These are phyloP conservation scores for Pluvianellus socialis DNA, from an alignment of 2,113 vertebrate genomes.

Conservation along the genomic window DNA sequence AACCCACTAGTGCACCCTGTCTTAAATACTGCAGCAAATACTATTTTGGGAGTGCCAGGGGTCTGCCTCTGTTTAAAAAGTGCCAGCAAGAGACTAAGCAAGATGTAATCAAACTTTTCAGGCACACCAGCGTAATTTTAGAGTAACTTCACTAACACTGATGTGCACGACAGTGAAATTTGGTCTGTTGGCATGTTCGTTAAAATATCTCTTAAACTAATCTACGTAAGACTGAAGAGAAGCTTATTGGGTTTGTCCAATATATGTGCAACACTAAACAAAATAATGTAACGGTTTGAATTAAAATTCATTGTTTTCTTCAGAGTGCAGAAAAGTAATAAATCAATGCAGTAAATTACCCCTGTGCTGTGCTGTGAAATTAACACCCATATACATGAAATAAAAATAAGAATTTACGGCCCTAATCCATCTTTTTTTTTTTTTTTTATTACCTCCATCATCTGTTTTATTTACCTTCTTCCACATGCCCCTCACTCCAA, in stretches of 20 bases:
- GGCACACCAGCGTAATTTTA: not conserved
- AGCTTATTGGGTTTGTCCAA: not conserved
- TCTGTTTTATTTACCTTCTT: conserved; percentile 64
- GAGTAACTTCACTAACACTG: not conserved
- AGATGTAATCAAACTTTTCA: not conserved
- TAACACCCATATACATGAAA: conserved; percentile 68
- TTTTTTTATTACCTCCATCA: conserved; percentile 62
- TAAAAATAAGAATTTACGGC: conserved; percentile 66
- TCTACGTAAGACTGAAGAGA: not conserved
- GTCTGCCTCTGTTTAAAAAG: not conserved
- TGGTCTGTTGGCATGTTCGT: not conserved
- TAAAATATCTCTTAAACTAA: conserved; percentile 4
- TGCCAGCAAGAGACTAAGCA: not conserved
- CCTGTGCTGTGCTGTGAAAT: conserved; percentile 53
- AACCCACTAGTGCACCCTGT: not conserved
- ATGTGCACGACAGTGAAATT: not conserved
- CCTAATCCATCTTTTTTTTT: conserved; percentile 24
- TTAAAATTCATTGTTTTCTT: conserved; percentile 71
- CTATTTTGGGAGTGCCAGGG: not conserved
- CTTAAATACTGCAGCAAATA: not conserved
- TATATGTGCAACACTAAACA: not conserved
- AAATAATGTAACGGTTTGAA: conserved; percentile 14
- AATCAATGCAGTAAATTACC: conserved; percentile 62
- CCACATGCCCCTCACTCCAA: not conserved
- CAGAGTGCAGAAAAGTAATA: conserved; percentile 60